Conservation (phyloP, 2,113 vertebrate species). For the Myotis yumanensis region DNA sequence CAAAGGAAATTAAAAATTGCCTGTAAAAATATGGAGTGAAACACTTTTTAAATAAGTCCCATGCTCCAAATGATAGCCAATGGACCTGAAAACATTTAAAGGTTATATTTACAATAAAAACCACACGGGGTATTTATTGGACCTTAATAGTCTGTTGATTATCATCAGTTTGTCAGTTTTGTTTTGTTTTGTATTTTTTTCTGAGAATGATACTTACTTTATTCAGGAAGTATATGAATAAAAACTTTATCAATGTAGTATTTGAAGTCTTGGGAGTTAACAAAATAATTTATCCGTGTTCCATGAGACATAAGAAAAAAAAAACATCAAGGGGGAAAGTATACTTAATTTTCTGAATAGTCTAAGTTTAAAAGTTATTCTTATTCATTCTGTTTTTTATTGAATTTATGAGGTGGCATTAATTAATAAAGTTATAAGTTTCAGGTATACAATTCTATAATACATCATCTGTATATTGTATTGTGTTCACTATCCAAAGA, state of each 20-base stretch:
- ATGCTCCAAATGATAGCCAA: background rate
- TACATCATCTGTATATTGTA: background rate
- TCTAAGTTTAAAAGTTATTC: background rate
- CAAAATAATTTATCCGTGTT: background rate
- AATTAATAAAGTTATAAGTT: background rate
- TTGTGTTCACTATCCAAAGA: background rate
- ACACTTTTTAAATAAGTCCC: slow-evolving; percentile 6
- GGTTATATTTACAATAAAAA: slow-evolving; percentile 32
- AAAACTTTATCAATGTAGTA: background rate
- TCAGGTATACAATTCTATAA: background rate
- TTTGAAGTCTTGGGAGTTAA: background rate
- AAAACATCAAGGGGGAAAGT: background rate
- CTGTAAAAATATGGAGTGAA: slow-evolving; percentile 58
- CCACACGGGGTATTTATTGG: background rate
- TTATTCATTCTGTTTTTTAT: background rate
- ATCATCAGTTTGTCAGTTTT: background rate
- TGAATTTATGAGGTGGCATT: background rate
- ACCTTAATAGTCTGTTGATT: background rate
- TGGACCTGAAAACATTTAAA: background rate
- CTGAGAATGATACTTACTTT: background rate
- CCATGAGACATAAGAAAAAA: background rate
- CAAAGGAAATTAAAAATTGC: slow-evolving; percentile 38
- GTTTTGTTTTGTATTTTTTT: background rate
- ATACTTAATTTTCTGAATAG: rapidly evolving
- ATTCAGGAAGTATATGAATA: background rate